Conservation (phyloP, 2,113 vertebrate species). For the Neolamprologus sp. region DNA sequence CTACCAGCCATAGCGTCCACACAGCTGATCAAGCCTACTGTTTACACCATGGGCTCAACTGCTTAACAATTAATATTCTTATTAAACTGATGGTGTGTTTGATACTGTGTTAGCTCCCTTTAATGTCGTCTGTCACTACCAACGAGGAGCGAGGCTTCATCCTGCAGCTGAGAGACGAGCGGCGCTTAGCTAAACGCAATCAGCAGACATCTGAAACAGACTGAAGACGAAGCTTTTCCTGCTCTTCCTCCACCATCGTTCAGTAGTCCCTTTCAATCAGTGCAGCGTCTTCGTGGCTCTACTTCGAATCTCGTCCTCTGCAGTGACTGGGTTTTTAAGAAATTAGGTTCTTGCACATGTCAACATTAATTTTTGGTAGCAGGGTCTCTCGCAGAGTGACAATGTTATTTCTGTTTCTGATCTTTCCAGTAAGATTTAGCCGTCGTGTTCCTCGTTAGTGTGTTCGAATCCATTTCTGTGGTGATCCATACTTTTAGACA, state of each 20-base stretch:
- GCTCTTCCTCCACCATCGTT: neutral
- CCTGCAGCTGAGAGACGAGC: neutral
- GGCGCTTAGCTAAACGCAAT: neutral
- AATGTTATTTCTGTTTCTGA: neutral
- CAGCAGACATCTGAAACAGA: neutral
- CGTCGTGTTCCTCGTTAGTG: neutral
- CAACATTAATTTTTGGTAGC: neutral
- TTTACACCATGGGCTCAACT: neutral
- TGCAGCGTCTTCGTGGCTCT: conserved; percentile 13
- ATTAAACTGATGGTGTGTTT: neutral
- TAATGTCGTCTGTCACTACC: neutral
- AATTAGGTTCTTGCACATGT: neutral
- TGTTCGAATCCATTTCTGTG: neutral
- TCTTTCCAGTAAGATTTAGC: neutral
- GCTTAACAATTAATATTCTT: neutral
- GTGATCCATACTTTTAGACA: neutral
- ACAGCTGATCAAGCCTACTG: neutral
- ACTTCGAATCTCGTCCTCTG: neutral
- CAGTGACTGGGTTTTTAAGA: neutral
- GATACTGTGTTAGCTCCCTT: neutral
- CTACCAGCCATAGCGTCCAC: neutral
- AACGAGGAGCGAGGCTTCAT: neutral
- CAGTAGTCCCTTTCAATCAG: conserved; percentile 14
- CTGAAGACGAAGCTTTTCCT: neutral
- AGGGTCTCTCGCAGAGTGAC: conserved; percentile 10